These are phyloP conservation scores for Herpailurus yagouaroundi DNA, from an alignment of 2,113 vertebrate species.

Conservation along the genomic window DNA sequence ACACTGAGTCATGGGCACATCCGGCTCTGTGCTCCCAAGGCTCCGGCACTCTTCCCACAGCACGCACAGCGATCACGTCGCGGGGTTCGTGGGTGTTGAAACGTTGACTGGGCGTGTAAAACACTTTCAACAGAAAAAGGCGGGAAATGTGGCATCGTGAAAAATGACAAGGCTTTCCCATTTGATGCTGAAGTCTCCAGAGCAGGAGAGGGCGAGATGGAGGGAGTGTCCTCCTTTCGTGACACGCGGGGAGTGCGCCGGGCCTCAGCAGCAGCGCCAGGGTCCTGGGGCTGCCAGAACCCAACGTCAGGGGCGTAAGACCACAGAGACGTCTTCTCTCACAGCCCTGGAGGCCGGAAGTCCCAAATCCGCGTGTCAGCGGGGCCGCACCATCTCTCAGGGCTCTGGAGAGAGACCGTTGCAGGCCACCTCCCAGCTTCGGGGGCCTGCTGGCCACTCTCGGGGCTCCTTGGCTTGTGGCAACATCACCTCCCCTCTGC, in stretches of 20 bases:
- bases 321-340: background rate
- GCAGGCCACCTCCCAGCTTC: background rate
- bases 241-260: rapidly evolving
- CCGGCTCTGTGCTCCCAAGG: background rate
- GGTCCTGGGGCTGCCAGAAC: background rate
- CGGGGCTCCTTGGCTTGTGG: background rate
- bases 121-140: constrained; percentile 4
- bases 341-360: background rate
- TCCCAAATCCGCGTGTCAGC: background rate
- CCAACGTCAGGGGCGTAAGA: background rate
- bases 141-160: background rate
- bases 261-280: rapidly evolving
- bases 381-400: background rate
- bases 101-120: background rate
- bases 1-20: background rate
- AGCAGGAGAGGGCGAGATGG: rapidly evolving
- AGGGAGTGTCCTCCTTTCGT: rapidly evolving
- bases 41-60: background rate
- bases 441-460: too few species aligned
- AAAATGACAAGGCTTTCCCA: background rate
- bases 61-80: background rate
- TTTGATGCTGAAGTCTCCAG: background rate
- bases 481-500: rapidly evolving
- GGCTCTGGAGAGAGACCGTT: background rate
- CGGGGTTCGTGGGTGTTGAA: background rate